Evolutionary conservation across 2,797 vertebrate genomes (phyloP), one percentile per base, ranked within the genome.

Genomic region (Sebastes variabilis): DNA sequence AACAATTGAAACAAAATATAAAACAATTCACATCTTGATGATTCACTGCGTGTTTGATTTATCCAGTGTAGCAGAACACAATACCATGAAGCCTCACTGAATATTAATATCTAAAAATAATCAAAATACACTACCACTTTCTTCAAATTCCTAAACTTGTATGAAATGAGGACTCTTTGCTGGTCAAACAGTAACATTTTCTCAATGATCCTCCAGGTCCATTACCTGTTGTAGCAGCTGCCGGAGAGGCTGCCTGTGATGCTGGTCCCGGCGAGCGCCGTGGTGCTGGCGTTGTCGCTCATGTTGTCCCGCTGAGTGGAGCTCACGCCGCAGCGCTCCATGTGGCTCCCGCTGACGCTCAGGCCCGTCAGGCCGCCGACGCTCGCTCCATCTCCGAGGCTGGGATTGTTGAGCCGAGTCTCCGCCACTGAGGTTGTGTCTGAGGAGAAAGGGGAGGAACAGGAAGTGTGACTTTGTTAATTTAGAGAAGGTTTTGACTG

Each of bases 211-310:
- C 38, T 20, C 25, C 60, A 27, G n/a, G 7, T 60, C 8, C 2
- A 6, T 90, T 83, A 99, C 98, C 98, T 97, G 96, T 99, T 98
- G 66, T 98, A 99, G 90, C 98, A 99, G 94, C 98, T 99, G 54
- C 98, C 97, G 0, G 98, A 98, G 79, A 99, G 95, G 80, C 98
- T 99, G 76, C 98, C 98, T 0, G 98, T 99, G 81, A 99, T 99
- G 72, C 98, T 99, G 42, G 98, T 97, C 34, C 99, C 99, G 0
- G 98, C 98, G 2, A 99, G 95, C 2, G 99, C 99, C 86, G 97
- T 99, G 88, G 98, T 99, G 90, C 98, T 99, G 7, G 98, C 98
- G 0, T 98, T 97, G 88, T 99, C 98, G 1, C 98, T 99, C 84
- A 99, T 95, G 93, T 99, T 99, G 96, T 99, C 98, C 3, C 98